These are phyloP conservation scores for Palythoa heliodiscus DNA, from an alignment of 92 coral and sea anemone genomes.

Conservation along the genomic window DNA sequence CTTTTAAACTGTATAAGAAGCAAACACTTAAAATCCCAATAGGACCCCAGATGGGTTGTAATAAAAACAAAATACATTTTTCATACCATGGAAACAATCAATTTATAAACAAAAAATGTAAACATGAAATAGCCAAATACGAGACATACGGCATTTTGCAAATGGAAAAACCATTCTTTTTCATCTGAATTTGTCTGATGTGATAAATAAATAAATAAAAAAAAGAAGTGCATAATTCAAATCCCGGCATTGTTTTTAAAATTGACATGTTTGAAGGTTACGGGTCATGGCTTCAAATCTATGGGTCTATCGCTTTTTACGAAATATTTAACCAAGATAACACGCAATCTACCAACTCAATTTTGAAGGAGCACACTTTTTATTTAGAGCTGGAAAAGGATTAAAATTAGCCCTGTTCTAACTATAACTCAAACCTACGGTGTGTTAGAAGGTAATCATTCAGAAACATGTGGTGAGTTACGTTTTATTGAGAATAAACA, in stretches of 20 bases:
- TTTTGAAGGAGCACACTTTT: background rate
- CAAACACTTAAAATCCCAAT: background rate
- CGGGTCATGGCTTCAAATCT: slow-evolving; percentile 43
- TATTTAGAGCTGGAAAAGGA: background rate
- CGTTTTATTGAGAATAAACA: background rate
- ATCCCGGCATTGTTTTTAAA: background rate
- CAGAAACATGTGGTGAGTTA: background rate
- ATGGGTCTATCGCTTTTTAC: background rate
- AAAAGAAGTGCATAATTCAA: background rate
- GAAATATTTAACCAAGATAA: slow-evolving; percentile 1
- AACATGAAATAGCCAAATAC: background rate
- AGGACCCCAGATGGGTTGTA: slow-evolving; percentile 23
- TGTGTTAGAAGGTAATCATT: background rate
- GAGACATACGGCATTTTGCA: background rate
- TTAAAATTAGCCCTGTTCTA: background rate
- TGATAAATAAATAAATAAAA: background rate
- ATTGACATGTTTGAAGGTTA: slow-evolving; percentile 20
- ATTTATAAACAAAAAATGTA: slow-evolving; percentile 17
- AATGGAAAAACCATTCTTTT: background rate
- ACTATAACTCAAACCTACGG: background rate
- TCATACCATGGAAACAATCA: background rate
- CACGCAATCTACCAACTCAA: slow-evolving; percentile 22
- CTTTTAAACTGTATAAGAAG: background rate
- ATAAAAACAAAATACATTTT: slow-evolving; percentile 3
- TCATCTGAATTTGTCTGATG: background rate